Evolutionary conservation across 2,113 vertebrate genomes (phyloP).

Genomic region (Machaerirhynchus nigripectus): DNA sequence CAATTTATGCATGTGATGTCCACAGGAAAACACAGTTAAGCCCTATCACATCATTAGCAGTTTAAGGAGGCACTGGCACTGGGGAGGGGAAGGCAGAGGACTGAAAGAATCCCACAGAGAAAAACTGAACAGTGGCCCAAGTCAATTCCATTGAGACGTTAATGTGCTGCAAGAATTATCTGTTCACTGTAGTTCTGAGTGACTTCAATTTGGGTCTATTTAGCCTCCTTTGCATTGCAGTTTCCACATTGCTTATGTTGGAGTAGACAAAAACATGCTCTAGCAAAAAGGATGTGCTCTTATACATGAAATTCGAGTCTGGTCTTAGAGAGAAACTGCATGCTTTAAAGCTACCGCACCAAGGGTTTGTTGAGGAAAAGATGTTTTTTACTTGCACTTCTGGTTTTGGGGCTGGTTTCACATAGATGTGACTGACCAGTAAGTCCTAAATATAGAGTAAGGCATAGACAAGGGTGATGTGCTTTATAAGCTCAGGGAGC

Average conservation of each 20-base stretch:
- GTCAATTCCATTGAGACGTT: not conserved
- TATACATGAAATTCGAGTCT: not conserved
- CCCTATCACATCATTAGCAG: not conserved
- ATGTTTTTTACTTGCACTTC: not conserved
- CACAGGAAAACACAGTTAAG: not conserved
- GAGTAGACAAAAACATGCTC: not conserved
- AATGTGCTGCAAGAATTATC: not conserved
- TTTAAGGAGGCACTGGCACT: not conserved
- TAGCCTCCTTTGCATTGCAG: not conserved
- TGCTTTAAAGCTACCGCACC: not conserved
- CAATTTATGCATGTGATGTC: rapidly evolving
- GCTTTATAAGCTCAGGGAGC: not conserved
- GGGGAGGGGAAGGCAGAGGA: not conserved
- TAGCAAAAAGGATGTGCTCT: not conserved
- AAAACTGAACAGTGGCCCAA: not conserved
- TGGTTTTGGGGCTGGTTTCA: not conserved
- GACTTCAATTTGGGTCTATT: rapidly evolving
- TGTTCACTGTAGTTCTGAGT: not conserved
- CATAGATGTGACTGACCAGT: not conserved
- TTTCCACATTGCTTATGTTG: not conserved
- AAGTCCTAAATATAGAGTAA: not conserved
- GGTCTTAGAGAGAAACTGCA: not conserved
- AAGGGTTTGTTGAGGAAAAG: not conserved
- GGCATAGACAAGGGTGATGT: not conserved
- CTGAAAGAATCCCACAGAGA: not conserved